Percentiles rank a stretch among this genome's conserved stretches.
Evolutionary conservation across 2,888 invertebrate genomes (phyloP).

Genomic region (Leucozona laternaria): DNA sequence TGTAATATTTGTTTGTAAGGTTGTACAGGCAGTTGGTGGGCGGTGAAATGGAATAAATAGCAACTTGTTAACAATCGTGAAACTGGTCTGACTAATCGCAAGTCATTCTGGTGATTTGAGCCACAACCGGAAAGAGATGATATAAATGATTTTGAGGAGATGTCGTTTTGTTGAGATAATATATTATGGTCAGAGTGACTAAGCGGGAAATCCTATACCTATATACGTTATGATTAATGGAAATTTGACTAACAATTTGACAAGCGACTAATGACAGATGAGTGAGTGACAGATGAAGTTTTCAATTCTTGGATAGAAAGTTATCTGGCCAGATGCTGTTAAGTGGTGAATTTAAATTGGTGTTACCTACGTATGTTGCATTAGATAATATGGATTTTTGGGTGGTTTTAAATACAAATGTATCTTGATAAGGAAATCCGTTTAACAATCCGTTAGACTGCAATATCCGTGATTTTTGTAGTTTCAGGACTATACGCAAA

Average conservation of each 20-base stretch:
- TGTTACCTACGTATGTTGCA: neutral
- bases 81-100: slow-evolving; percentile 61
- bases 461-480: no score
- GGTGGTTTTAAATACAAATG: neutral
- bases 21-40: slow-evolving; percentile 25
- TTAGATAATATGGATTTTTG: neutral
- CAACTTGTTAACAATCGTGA: slow-evolving; percentile 69
- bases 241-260: slow-evolving; percentile 36
- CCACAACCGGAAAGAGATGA: slow-evolving; percentile 6
- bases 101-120: slow-evolving; percentile 68
- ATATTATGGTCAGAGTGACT: slow-evolving; percentile 63
- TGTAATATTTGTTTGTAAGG: slow-evolving; percentile 16
- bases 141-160: slow-evolving; percentile 17
- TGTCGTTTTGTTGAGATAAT: slow-evolving; percentile 29
- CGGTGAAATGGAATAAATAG: slow-evolving; percentile 63
- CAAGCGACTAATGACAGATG: slow-evolving; percentile 69
- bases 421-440: neutral
- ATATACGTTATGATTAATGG: slow-evolving; percentile 36
- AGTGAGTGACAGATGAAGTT: slow-evolving; percentile 70
- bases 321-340: slow-evolving; percentile 36
- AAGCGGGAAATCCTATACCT: slow-evolving; percentile 36
- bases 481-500: no score
- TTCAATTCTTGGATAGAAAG: neutral
- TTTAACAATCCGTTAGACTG: no score
- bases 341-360: slow-evolving; percentile 20